Base-by-base conservation (phyloP, 2,888 invertebrate genomes). In the Lepidocyrtinus sp. region DNA sequence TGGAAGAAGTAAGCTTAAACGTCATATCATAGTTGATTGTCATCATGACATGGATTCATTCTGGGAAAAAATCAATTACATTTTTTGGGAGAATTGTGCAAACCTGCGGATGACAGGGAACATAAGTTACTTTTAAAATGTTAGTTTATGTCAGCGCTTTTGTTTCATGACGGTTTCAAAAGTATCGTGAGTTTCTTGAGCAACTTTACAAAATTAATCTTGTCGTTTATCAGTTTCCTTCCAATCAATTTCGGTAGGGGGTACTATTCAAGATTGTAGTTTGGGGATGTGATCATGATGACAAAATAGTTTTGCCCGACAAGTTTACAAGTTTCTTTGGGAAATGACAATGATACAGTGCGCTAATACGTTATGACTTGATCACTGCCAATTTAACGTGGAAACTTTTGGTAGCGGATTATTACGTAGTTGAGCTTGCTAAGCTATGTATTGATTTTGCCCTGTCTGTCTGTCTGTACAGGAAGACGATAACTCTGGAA, bases 61-160 rank as follows among this genome's bases (percentile, higher is more conserved):
- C 50, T 50, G 15, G 2, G 50, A 50, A 50, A 50, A 50, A n/a
- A 17, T n/a, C 15, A 2, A 2, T 15, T 50, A 50, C 15, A n/a
- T 50, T 36, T 50, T 50, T 12, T n/a, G 15, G 17, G 50, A 50
- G 17, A 12, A 50, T 17, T 50, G 12, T 50, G 50, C 17, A 50
- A 50, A 50, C 55, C 64, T 76, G 59, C 26, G 76, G 61, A 50
- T 76, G 76, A 70, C 76, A 70, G 76, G 64, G 64, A 76, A 70
- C 71, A 76, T 76, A 55, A 74, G 21, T 22, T 27, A 22, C 50
- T 2, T 5, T 22, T 5, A 36, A 25, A n/a, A 55, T 3, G 12
- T 67, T 46, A 22, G 46, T 26, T 12, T 55, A 22, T 21, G 45
- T 45, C 21, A 25, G 2, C 9, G n/a, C 69, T n/a, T 50, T 50